Percentiles rank a stretch among this genome's conserved stretches.
phyloP scores from a whole-genome alignment of 2,888 invertebrate genomes.

The Andrena dorsata region DNA sequence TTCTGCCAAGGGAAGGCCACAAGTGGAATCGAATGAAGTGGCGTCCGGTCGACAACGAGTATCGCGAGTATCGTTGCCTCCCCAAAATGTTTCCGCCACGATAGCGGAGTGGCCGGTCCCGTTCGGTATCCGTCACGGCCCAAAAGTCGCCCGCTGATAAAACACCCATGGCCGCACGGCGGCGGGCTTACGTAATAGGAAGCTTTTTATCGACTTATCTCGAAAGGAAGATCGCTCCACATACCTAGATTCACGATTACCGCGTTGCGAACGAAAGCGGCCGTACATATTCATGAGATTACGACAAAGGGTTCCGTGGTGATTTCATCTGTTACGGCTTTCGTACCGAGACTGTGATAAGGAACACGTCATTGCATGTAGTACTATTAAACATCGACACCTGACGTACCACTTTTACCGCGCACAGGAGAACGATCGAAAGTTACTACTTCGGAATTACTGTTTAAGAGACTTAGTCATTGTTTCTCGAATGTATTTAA shows the following conservation, averaged over 20 bases:
- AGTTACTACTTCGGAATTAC: neutral
- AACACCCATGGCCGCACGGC: conserved; percentile 15
- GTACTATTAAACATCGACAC: neutral
- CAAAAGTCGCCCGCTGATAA: conserved; percentile 16
- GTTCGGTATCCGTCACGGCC: neutral
- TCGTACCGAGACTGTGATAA: conserved; percentile 16
- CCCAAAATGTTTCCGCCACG: conserved; percentile 15
- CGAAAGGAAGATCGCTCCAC: conserved; percentile 61
- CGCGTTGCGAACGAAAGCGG: conserved; percentile 51
- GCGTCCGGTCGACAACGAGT: neutral
- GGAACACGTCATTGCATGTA: neutral
- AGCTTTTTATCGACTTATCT: conserved; percentile 57
- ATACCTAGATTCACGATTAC: conserved; percentile 55
- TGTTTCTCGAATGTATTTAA: neutral
- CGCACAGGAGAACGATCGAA: neutral
- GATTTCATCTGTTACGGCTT: conserved; percentile 43
- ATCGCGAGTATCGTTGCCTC: neutral
- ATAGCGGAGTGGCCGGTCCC: neutral
- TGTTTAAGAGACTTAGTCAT: neutral
- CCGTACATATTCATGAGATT: conserved; percentile 69
- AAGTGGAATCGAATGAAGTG: neutral
- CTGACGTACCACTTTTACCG: neutral
- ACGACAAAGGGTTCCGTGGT: conserved; percentile 51
- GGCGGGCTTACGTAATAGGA: conserved; percentile 53
- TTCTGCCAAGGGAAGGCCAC: neutral